Conservation (phyloP, 2,113 vertebrate species). For the Equus przewalskii region DNA sequence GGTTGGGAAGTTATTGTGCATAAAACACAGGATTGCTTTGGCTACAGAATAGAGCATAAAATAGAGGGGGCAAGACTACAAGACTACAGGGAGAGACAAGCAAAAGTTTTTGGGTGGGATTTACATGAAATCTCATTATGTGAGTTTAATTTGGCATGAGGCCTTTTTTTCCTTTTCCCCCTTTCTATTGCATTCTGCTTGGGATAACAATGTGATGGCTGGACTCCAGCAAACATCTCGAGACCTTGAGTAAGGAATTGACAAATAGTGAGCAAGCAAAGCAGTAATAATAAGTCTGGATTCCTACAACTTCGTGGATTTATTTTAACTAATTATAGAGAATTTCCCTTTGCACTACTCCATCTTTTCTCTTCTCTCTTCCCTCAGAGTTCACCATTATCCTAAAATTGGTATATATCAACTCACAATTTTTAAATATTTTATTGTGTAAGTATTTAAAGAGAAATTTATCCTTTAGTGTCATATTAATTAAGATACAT, state of each 20-base stretch:
- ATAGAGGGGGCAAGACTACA: not conserved
- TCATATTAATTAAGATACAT: not conserved
- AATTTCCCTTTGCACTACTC: not conserved
- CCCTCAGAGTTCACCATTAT: not conserved
- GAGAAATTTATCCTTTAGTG: not conserved
- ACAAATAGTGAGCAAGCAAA: not conserved
- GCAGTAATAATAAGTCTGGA: not conserved
- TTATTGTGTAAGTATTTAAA: not conserved
- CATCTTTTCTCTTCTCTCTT: not conserved
- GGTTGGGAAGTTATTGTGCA: not conserved
- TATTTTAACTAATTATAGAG: not conserved
- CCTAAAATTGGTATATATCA: not conserved
- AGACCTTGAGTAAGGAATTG: not conserved
- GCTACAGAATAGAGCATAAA: not conserved
- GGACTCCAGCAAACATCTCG: not conserved
- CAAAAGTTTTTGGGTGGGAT: not conserved
- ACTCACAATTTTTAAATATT: not conserved
- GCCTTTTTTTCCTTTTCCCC: not conserved
- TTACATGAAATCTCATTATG: not conserved
- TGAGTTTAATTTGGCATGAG: not conserved
- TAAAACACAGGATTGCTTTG: not conserved
- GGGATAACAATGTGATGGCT: not conserved
- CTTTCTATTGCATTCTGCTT: not conserved
- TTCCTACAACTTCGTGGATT: not conserved
- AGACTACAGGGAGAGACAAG: not conserved